A percentile compares a stretch with the other conserved stretches of the same genome.
Conservation (phyloP, 2,888 invertebrate species). For the Morpho helenor region DNA sequence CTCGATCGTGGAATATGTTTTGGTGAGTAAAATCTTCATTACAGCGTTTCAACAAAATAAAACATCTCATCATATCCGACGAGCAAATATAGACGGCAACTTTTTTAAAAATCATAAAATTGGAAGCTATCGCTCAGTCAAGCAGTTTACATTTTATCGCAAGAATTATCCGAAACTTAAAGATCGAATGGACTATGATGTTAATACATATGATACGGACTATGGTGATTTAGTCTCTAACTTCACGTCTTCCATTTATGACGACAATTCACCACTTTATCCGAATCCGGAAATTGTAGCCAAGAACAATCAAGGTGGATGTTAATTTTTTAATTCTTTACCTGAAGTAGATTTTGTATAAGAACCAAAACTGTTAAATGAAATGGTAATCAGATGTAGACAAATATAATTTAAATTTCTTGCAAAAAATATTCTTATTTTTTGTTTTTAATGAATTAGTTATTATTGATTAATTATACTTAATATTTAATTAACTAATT, state of each 20-base stretch:
- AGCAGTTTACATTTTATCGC: constrained; percentile 58
- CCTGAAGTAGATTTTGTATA: too few species aligned
- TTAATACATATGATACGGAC: constrained; percentile 65
- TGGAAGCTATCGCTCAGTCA: constrained; percentile 59
- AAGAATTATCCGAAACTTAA: constrained; percentile 59
- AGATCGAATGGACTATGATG: constrained; percentile 62
- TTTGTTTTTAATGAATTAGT: too few species aligned
- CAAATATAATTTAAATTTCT: not conserved
- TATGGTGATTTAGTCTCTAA: constrained; percentile 72
- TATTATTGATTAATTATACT: too few species aligned
- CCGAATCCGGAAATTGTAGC: constrained; percentile 68
- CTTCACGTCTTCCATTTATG: constrained; percentile 72
- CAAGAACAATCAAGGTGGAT: constrained; percentile 56
- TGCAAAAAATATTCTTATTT: not conserved
- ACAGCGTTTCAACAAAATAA: constrained; percentile 54
- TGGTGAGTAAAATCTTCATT: constrained; percentile 25
- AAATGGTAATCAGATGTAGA: not conserved
- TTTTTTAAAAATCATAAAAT: constrained; percentile 53
- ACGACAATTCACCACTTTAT: constrained; percentile 69
- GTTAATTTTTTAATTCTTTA: not conserved
- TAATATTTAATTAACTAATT: too few species aligned
- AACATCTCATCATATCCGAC: constrained; percentile 50
- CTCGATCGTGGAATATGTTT: not conserved
- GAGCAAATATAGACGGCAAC: constrained; percentile 45
- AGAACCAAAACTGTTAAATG: too few species aligned